Base-by-base conservation (phyloP, 23 tunicate species). In the Corella eumyota region DNA sequence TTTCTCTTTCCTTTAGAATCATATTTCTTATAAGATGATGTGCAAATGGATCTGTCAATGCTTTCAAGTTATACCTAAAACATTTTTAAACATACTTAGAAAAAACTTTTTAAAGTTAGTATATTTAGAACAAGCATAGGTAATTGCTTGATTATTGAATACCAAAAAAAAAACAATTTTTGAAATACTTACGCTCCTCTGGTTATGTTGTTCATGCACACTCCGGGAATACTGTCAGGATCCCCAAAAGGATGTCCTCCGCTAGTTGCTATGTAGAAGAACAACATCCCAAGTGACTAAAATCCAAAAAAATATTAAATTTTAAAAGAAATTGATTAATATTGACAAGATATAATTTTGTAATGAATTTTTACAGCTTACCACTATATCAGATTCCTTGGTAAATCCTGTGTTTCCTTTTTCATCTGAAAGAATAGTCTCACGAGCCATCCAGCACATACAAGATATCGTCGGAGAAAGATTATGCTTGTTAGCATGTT, bases 191-290 rank as follows among this genome's bases (percentile, higher is more conserved):
- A 81, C 91, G 47, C 50, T 34, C 80, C 80, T 22, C 64, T 56
- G 32, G 17, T 32, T 34, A 81, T 72, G 68, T 73, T 81, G 73
- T 34, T 54, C 28, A 72, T 25, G 64, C 91, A 81, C 11, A 65
- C 69, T n/a, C 62, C 58, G 9, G 91, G 69, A 27, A 49, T 24
- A 34, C 46, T 51, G 19, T 62, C 64, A 0, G 80, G 81, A 73
- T 79, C 79, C 0, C 96, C 96, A 48, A 67, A 88, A 7, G 96
- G 96, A 67, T 88, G 96, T 13, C 71, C 57, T 15, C 96, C 96
- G 32, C 62, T 71, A 28, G 81, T 88, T 3, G 73, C 6, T 3
- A 88, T 62, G 53, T 79, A 88, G 44, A 59, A 77, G 52, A 88
- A 58, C 25, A 88, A 15, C 90, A 88, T 88, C 4, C 96, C 96